Evolutionary conservation across 2,888 invertebrate genomes (phyloP), one percentile per base, ranked within the genome.

Genomic region (Elegia similella): DNA sequence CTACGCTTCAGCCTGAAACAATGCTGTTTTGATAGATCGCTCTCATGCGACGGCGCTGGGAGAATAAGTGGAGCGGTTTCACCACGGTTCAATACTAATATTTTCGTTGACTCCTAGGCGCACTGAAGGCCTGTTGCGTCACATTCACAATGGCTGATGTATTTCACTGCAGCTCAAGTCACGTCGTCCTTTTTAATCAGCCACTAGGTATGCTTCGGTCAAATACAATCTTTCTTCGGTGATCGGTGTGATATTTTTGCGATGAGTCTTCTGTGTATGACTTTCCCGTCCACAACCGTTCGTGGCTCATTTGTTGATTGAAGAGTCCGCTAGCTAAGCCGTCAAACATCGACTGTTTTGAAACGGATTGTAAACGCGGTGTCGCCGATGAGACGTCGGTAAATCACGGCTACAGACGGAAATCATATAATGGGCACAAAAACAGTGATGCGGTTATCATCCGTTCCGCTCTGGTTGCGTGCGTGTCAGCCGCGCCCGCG

Each of bases 391-490:
- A 7, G 38, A 15, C 38, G 23, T 3, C 29, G 42, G 53, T 50
- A 34, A 34, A 50, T 50, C 50, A 50, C 38, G 50, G 54, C 44
- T n/a, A 42, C 56, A 42, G 48, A 48, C 56, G 56, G 56, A 56
- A 56, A 42, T 30, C 57, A 54, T 34, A 55, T 58, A 60, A 60
- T 62, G 63, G 57, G 66, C 67, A 67, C 68, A 66, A 64, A 67
- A 67, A 68, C 68, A 65, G 62, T 57, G 62, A 69, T 62, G 71
- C 67, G 69, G 76, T 70, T 72, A 75, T 72, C 70, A 71, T 63
- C 70, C 76, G 80, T 80, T 76, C 73, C 78, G 79, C 72, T 79
- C 81, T 79, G 77, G 59, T 78, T 79, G 72, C 61, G 57, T 13
- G 66, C 67, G 72, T 70, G 78, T 76, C 77, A 75, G 76, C 69